phyloP scores from a whole-genome alignment of 2,888 invertebrate genomes.

The Clistopyga incitator region DNA sequence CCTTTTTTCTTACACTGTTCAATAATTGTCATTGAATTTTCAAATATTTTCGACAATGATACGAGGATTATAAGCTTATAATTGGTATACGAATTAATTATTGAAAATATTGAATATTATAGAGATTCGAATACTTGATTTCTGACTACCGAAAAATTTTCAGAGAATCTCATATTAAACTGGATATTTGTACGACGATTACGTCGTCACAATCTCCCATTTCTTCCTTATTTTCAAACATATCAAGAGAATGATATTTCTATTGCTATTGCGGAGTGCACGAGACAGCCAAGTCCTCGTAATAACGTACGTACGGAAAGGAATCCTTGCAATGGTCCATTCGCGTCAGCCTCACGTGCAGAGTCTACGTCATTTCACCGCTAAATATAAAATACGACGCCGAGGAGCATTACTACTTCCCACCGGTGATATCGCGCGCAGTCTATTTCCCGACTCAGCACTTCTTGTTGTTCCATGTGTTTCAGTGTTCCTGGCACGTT shows the following conservation, averaged over 20 bases:
- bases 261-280: neutral
- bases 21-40: neutral
- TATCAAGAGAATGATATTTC: neutral
- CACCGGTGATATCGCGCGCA: conserved; percentile 18
- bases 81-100: too few relatives aligned
- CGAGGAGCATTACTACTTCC: neutral
- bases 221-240: neutral
- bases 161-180: too few relatives aligned
- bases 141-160: too few relatives aligned
- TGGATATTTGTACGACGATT: too few relatives aligned
- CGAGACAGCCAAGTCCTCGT: neutral
- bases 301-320: neutral
- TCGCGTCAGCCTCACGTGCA: conserved; percentile 47
- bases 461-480: conserved; percentile 29
- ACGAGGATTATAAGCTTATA: too few relatives aligned
- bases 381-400: conserved; percentile 48
- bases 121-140: too few relatives aligned
- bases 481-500: conserved; percentile 55
- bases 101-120: neutral
- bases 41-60: too few relatives aligned
- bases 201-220: too few relatives aligned
- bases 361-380: conserved; percentile 25
- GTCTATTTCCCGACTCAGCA: conserved; percentile 28
- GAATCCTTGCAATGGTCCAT: conserved; percentile 2
- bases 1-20: too few relatives aligned